These are phyloP conservation scores for Ophion obscuratus DNA, from an alignment of 2,888 invertebrate species.

Conservation along the genomic window DNA sequence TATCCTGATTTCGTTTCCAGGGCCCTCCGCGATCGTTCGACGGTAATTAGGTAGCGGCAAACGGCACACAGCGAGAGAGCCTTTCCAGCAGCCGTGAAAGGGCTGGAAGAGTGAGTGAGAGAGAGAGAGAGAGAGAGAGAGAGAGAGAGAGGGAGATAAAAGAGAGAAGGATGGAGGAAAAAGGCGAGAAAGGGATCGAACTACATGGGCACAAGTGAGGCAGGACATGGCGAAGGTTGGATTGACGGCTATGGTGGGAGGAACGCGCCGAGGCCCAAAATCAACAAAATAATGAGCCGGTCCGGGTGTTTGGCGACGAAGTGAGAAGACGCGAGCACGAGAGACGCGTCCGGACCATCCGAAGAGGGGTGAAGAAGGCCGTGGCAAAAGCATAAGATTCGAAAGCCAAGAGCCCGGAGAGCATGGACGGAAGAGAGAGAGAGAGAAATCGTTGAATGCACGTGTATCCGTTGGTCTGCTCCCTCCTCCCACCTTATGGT, in stretches of 20 bases:
- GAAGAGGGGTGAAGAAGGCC: conserved; percentile 36
- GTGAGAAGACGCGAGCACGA: conserved; percentile 67
- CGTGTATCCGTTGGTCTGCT: conserved; percentile 49
- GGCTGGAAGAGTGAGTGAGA: conserved; percentile 22
- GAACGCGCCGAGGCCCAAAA: conserved; percentile 67
- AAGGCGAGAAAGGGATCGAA: conserved; percentile 44
- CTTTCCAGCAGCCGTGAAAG: conserved; percentile 34
- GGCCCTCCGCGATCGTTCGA: conserved; percentile 66
- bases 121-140: conserved; percentile 7
- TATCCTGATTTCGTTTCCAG: conserved; percentile 60
- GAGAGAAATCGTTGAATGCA: conserved; percentile 43
- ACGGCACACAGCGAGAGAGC: conserved; percentile 38
- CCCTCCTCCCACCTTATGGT: conserved; percentile 29
- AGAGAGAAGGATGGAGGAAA: conserved; percentile 18
- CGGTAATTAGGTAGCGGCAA: conserved; percentile 67
- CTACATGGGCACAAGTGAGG: conserved; percentile 28
- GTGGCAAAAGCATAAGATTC: conserved; percentile 35
- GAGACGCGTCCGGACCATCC: conserved; percentile 41
- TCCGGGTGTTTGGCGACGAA: conserved; percentile 69
- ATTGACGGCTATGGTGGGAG: conserved; percentile 63
- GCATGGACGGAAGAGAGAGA: conserved; percentile 39
- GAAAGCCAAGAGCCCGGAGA: conserved; percentile 41
- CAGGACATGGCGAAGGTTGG: conserved; percentile 53
- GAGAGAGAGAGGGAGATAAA: conserved; percentile 7
- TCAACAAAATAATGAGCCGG: conserved; percentile 75